phyloP scores from a whole-genome alignment of 2,113 vertebrate genomes.

The Syngnathoides biaculeatus region DNA sequence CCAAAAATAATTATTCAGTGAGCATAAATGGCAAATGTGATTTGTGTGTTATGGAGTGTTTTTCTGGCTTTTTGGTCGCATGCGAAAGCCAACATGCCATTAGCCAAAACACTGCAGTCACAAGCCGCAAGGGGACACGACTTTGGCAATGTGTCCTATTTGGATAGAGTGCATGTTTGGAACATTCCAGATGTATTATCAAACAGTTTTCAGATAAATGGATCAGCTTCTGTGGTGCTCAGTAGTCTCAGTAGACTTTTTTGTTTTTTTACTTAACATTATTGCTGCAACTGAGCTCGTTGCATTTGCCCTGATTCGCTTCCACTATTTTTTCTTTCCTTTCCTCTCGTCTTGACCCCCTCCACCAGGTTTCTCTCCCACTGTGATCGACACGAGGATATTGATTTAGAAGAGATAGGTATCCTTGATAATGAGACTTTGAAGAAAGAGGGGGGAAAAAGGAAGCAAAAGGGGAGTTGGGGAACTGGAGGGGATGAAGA shows the following conservation, averaged over 20 bases:
- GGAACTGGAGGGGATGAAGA: slow-evolving; percentile 30
- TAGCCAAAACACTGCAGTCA: neutral
- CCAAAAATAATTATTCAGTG: neutral
- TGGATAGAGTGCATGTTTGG: neutral
- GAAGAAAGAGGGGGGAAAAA: slow-evolving; percentile 34
- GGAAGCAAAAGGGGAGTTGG: slow-evolving; percentile 30
- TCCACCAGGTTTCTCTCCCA: slow-evolving; percentile 6
- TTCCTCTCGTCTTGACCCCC: slow-evolving; percentile 1
- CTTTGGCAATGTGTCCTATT: neutral
- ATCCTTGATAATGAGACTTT: slow-evolving; percentile 57
- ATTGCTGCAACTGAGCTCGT: neutral
- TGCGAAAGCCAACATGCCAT: neutral
- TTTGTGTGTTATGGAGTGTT: neutral
- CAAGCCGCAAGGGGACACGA: neutral
- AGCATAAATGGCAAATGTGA: neutral
- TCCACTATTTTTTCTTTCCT: slow-evolving; percentile 5
- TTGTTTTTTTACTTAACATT: slow-evolving; percentile 10
- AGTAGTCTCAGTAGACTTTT: slow-evolving; percentile 8
- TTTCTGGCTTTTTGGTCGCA: neutral
- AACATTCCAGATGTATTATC: slow-evolving; percentile 5
- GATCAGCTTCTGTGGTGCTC: neutral
- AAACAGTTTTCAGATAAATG: slow-evolving; percentile 2
- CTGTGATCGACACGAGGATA: slow-evolving; percentile 55
- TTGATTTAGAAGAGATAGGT: slow-evolving; percentile 60
- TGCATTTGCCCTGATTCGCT: slow-evolving; percentile 3